A percentile compares a stretch with the other conserved stretches of the same genome.
Conservation (phyloP, 2,113 vertebrate genomes). For the Carassius gibelio region DNA sequence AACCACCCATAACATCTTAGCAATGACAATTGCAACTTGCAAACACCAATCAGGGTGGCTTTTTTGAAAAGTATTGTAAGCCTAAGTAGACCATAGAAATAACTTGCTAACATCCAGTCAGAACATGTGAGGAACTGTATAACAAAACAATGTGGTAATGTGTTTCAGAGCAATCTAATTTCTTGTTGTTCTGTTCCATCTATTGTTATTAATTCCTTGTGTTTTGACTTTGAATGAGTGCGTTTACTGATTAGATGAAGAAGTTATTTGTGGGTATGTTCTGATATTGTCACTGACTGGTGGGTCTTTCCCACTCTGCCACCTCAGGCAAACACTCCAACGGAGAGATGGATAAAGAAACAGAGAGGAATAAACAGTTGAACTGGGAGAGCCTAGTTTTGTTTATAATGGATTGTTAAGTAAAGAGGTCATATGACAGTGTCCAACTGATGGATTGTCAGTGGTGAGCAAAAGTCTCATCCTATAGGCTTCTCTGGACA, state of each 20-base stretch:
- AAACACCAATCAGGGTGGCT: neutral
- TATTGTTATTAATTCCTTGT: slow-evolving; percentile 1
- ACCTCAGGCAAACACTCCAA: neutral
- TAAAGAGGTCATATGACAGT: neutral
- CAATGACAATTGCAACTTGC: neutral
- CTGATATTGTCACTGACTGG: slow-evolving; percentile 27
- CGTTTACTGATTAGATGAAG: slow-evolving; percentile 10
- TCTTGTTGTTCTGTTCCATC: neutral
- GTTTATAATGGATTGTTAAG: neutral
- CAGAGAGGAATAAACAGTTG: neutral
- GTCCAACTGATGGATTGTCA: neutral
- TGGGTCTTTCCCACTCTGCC: slow-evolving; percentile 19
- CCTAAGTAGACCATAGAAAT: neutral
- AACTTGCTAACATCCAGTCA: neutral
- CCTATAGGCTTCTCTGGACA: neutral
- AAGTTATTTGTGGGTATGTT: slow-evolving; percentile 46
- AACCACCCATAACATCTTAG: neutral
- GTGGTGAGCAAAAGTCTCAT: neutral
- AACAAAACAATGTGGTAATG: neutral
- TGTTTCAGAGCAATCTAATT: neutral
- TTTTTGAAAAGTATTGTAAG: neutral
- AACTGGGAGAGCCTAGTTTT: neutral
- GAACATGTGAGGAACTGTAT: neutral
- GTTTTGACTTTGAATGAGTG: slow-evolving; percentile 6
- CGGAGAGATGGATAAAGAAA: neutral